A percentile compares a stretch with the other conserved stretches of the same genome.
Evolutionary conservation across 2,888 invertebrate genomes (phyloP).

Genomic region (Torymus aiolomorphi): DNA sequence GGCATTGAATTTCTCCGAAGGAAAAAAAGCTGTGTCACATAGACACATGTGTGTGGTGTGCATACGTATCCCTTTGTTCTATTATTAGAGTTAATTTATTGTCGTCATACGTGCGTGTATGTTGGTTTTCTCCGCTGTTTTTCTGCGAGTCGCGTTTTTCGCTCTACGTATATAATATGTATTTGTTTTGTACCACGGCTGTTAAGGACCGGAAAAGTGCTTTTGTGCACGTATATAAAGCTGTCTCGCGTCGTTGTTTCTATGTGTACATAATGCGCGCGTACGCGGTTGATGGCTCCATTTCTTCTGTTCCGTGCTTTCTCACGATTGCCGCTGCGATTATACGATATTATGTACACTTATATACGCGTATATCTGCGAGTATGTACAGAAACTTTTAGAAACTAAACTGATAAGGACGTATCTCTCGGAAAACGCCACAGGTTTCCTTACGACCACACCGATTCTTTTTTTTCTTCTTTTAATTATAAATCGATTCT

Average conservation of each 20-base stretch:
- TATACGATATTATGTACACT: background rate
- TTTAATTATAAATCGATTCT: too few species aligned
- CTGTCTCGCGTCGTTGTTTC: too few species aligned
- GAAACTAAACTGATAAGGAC: too few species aligned
- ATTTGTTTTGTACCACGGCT: background rate
- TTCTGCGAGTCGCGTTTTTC: background rate
- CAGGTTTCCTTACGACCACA: too few species aligned
- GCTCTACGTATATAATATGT: background rate
- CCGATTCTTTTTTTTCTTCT: too few species aligned
- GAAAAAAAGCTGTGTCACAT: background rate
- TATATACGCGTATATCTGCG: too few species aligned
- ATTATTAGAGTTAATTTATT: conserved; percentile 46
- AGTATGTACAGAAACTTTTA: too few species aligned
- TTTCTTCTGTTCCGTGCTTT: conserved; percentile 1
- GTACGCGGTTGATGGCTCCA: background rate
- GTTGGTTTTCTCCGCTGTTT: background rate
- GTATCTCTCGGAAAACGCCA: too few species aligned
- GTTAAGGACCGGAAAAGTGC: background rate
- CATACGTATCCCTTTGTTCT: conserved; percentile 25
- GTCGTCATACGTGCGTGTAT: background rate
- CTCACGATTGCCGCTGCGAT: conserved; percentile 20
- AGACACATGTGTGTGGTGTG: background rate
- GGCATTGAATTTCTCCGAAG: conserved; percentile 46
- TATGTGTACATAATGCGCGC: too few species aligned
- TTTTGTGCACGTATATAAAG: background rate